phyloP scores from a whole-genome alignment of 2,888 invertebrate species.

The Ariolimax columbianus region DNA sequence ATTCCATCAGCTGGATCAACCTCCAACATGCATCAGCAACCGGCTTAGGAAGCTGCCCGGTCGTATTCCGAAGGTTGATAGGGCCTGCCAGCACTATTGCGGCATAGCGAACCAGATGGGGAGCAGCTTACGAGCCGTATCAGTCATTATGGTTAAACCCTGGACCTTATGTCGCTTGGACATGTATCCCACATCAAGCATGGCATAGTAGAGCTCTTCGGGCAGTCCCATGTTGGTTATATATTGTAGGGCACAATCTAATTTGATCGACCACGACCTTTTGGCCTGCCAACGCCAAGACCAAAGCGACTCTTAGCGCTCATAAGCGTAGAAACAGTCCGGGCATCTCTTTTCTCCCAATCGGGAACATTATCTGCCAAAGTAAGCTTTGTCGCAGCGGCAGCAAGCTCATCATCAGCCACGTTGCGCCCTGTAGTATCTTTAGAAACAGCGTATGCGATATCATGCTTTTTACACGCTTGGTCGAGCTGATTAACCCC shows the following conservation, averaged over 20 bases:
- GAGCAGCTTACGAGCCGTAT: neutral
- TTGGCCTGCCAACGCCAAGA: neutral
- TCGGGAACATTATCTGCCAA: neutral
- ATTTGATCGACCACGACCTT: too few relatives aligned
- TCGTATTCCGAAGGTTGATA: neutral
- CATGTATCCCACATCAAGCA: constrained; percentile 5
- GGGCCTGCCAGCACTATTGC: neutral
- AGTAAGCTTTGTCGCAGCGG: neutral
- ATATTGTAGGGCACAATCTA: neutral
- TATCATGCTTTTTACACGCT: neutral
- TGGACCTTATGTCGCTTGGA: neutral
- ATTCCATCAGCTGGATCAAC: neutral
- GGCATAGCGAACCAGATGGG: neutral
- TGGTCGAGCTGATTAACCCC: neutral
- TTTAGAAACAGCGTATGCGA: neutral
- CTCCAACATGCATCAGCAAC: neutral
- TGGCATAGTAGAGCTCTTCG: constrained; percentile 23
- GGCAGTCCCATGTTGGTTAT: neutral
- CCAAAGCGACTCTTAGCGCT: neutral
- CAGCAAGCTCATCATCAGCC: neutral
- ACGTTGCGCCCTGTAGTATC: neutral
- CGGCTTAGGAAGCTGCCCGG: constrained; percentile 15
- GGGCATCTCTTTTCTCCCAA: constrained; percentile 11
- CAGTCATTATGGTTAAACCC: neutral
- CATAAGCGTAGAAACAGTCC: neutral